Base-by-base conservation (phyloP, 2,113 vertebrate species). In the Scalopus aquaticus region DNA sequence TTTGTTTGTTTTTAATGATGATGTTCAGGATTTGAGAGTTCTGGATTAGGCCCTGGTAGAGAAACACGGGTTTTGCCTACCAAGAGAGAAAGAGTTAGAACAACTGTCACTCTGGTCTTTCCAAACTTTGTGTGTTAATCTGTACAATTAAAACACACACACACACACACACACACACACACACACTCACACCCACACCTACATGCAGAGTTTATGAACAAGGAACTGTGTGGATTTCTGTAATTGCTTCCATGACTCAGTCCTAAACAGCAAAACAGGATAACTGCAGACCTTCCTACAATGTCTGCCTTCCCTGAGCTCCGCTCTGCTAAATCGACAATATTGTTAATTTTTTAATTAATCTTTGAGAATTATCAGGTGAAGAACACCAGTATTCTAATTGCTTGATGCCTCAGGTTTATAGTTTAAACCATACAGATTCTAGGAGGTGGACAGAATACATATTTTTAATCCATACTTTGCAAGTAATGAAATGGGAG, bases 401-500 rank as follows among this genome's bases (percentile, higher is more conserved):
- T 62, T 10, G 20, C 20, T 9, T 54, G 74, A n/a, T 26, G 24
- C 49, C 22, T 74, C n/a, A 58, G 20, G 56, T 69, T 80, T 56
- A 58, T 17, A 24, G 20, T 17, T 17, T 5, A 5, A 32, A 51
- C 17, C 37, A 58, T 32, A 49, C 35, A 60, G 49, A 56, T 76
- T 86, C 26, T 32, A 93, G 28, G 9, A 64, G 8, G 7, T 65
- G 73, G 46, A 26, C 13, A 46, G 70, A 82, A 84, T 64, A 77
- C 49, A 15, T 37, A 60, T 78, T 88, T 94, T 85, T 58, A 82
- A 72, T 65, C 39, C 12, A 76, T 44, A 77, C 77, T 76, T 49
- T 39, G 76, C 35, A 77, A 58, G 12, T 67, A 70, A 87, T 73
- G 65, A 93, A 91, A 80, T 24, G 93, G 16, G 15, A 92, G 54